Percentiles rank a stretch among this genome's conserved stretches.
phyloP scores from a whole-genome alignment of 2,797 vertebrate species.

The Buphagus erythrorhynchus region DNA sequence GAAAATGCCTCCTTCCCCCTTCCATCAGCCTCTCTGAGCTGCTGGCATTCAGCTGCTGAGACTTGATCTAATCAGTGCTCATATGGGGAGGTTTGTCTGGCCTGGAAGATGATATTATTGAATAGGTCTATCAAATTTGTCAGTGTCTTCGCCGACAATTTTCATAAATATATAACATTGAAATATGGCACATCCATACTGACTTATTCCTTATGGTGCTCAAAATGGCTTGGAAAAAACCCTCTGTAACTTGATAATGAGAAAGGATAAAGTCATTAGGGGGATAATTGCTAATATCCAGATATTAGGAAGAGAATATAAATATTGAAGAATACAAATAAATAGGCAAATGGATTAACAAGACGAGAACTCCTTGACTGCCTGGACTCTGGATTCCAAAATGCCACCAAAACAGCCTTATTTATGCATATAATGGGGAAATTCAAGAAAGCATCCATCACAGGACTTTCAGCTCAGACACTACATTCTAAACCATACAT shows the following conservation, averaged over 20 bases:
- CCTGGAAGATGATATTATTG: slow-evolving; percentile 18
- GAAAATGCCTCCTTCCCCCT: neutral
- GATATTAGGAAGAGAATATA: slow-evolving; percentile 4
- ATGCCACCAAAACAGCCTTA: neutral
- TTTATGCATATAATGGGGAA: neutral
- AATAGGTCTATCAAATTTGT: slow-evolving; percentile 49
- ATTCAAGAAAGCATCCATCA: slow-evolving; percentile 9
- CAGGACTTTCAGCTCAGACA: neutral
- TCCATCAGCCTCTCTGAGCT: neutral
- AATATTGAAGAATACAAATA: slow-evolving; percentile 38
- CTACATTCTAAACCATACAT: neutral
- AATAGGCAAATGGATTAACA: slow-evolving; percentile 19
- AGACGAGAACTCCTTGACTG: neutral
- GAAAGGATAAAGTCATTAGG: slow-evolving; percentile 34
- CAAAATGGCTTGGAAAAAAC: neutral
- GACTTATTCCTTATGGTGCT: slow-evolving; percentile 5
- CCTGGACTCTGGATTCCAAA: neutral
- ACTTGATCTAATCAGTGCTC: slow-evolving; percentile 50
- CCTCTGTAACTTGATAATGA: slow-evolving; percentile 17
- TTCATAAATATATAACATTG: slow-evolving; percentile 57
- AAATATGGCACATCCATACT: slow-evolving; percentile 20
- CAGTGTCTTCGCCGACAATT: slow-evolving; percentile 17
- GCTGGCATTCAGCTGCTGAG: neutral
- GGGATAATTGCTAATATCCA: slow-evolving; percentile 31
- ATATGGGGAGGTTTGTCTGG: slow-evolving; percentile 27